Conservation (phyloP, 2,113 vertebrate species). For the Oreochromis spilurus region DNA sequence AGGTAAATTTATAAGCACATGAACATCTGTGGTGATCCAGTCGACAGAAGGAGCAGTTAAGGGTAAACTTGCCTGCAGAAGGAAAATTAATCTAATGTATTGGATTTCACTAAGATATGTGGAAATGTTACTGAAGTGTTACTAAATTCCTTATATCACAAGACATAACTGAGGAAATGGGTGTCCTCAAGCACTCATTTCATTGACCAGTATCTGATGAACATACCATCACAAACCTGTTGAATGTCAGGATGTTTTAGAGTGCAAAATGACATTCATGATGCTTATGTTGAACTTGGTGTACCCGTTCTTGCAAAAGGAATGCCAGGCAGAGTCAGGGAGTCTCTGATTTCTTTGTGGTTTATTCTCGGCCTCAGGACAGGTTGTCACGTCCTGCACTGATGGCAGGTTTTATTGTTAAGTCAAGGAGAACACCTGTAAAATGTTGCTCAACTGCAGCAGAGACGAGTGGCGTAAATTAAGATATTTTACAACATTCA, state of each 20-base stretch:
- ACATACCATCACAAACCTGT: neutral
- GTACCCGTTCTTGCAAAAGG: neutral
- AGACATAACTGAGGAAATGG: neutral
- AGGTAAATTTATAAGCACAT: neutral
- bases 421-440: neutral
- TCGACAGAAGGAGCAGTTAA: neutral
- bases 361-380: neutral
- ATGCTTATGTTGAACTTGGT: neutral
- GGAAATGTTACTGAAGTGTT: neutral
- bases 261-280: neutral
- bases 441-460: neutral
- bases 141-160: neutral
- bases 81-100: neutral
- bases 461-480: neutral
- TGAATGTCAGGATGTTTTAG: neutral
- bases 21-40: neutral
- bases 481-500: neutral
- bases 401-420: neutral
- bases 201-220: neutral
- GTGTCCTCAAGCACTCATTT: neutral
- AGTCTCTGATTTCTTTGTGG: neutral
- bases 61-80: neutral
- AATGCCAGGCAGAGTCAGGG: neutral
- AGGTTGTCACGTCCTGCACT: neutral
- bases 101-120: neutral